A percentile compares a stretch with the other conserved stretches of the same genome.
Conservation (phyloP, 2,113 vertebrate genomes). For the Furnarius figulus region DNA sequence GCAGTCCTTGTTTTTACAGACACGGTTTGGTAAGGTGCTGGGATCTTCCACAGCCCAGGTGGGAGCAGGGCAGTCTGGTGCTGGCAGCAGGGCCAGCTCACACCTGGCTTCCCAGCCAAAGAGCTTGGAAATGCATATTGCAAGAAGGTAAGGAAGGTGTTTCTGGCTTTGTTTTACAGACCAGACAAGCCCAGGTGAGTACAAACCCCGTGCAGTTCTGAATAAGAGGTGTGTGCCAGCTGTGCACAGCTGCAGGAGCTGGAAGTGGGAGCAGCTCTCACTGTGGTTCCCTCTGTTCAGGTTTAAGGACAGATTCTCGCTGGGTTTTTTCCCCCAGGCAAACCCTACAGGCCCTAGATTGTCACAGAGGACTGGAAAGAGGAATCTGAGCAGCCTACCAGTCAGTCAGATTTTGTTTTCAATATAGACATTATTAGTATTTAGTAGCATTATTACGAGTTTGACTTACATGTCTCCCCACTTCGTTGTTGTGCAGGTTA, state of each 20-base stretch:
- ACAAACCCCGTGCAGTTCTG: neutral
- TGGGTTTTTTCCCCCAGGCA: neutral
- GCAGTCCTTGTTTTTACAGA: conserved; percentile 51
- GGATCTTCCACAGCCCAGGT: neutral
- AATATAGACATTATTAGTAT: neutral
- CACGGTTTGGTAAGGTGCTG: conserved; percentile 23
- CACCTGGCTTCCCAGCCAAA: neutral
- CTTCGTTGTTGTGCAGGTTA: conserved; percentile 96
- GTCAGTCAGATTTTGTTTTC: neutral
- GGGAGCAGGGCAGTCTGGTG: neutral
- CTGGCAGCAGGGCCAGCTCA: neutral
- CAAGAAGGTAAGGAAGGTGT: neutral
- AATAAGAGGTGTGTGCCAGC: neutral
- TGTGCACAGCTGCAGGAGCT: neutral
- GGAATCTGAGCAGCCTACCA: neutral
- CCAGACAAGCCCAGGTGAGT: neutral
- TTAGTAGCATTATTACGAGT: neutral
- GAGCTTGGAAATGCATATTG: neutral
- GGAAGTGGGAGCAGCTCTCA: neutral
- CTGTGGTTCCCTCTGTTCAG: neutral
- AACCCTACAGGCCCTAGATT: neutral
- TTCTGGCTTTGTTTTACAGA: neutral
- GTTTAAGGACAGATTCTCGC: neutral
- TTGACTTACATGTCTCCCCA: conserved; percentile 86
- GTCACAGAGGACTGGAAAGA: neutral